Conservation (phyloP, 1,140 invertebrate genomes). For the Planococcus citri region DNA sequence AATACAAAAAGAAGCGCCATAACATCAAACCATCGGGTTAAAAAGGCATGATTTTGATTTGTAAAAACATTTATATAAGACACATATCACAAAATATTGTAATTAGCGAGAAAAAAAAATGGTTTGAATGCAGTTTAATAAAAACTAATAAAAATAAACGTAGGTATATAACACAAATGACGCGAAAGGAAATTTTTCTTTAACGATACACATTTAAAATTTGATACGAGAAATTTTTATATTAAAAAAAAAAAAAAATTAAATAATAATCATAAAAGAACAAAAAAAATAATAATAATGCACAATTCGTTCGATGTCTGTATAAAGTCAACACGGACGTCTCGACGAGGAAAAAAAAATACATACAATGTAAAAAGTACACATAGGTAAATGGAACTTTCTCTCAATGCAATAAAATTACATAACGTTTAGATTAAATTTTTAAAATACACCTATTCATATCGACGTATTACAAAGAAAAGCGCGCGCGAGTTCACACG, state of each 20-base stretch:
- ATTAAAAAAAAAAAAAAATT: background rate
- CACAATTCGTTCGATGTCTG: background rate
- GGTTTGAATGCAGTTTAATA: background rate
- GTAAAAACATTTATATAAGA: background rate
- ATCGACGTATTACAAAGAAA: background rate
- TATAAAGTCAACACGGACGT: background rate
- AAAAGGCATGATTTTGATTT: background rate
- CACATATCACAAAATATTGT: slow-evolving; percentile 7
- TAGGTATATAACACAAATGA: background rate
- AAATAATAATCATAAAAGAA: background rate
- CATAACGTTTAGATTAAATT: background rate
- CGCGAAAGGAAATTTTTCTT: background rate
- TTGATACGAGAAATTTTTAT: background rate
- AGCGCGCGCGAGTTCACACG: background rate
- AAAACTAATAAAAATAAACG: background rate
- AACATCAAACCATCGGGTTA: background rate
- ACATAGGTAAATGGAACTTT: background rate
- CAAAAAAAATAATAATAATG: background rate
- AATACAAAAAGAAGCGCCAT: background rate
- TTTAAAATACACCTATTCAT: slow-evolving; percentile 1
- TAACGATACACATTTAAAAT: background rate
- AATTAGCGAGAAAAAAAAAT: background rate
- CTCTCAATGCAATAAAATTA: background rate
- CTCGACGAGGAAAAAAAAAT: background rate
- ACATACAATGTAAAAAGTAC: background rate